phyloP scores from a whole-genome alignment of 2,113 vertebrate genomes.

The Elachura formosa region DNA sequence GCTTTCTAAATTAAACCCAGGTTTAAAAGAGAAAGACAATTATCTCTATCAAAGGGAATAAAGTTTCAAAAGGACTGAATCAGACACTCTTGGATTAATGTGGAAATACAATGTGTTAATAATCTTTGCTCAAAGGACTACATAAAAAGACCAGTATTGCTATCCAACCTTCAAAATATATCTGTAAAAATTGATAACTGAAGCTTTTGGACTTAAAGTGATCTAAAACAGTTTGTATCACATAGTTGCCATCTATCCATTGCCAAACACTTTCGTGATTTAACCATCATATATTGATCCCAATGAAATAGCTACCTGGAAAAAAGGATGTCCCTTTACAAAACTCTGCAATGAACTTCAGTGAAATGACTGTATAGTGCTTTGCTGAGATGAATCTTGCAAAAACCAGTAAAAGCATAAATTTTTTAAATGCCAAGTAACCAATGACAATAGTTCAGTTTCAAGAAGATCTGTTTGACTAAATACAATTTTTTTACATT shows the following conservation, averaged over 20 bases:
- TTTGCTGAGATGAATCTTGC: neutral
- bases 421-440: neutral
- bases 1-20: neutral
- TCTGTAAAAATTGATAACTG: neutral
- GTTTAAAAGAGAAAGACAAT: neutral
- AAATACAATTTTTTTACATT: neutral
- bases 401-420: neutral
- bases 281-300: neutral
- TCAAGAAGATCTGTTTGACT: neutral
- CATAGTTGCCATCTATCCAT: neutral
- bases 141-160: neutral
- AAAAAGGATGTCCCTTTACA: neutral
- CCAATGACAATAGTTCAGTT: neutral
- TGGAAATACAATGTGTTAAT: neutral
- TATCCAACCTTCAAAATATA: neutral
- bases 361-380: neutral
- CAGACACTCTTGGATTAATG: neutral
- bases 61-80: neutral
- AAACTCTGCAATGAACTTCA: neutral
- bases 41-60: neutral
- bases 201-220: neutral
- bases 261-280: neutral
- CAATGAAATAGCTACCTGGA: neutral
- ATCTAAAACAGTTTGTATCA: neutral
- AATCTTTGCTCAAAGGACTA: neutral